These are phyloP conservation scores for Poecile atricapillus DNA, from an alignment of 2,113 vertebrate species.

Conservation along the genomic window DNA sequence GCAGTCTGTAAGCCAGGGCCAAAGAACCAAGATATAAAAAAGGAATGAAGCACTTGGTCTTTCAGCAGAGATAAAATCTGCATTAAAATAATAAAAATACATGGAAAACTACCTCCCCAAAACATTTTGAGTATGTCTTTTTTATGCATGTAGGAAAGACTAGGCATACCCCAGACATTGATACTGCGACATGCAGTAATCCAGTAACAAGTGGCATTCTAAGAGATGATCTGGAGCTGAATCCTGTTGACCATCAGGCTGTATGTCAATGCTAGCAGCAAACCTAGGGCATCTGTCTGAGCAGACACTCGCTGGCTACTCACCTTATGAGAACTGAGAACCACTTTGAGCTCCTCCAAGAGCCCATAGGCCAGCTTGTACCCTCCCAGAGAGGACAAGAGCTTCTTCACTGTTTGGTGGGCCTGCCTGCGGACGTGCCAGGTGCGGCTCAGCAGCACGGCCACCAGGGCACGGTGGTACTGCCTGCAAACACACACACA, in stretches of 20 bases:
- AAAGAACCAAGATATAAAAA: neutral
- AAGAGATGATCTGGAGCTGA: neutral
- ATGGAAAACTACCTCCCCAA: neutral
- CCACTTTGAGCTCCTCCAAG: constrained; percentile 82
- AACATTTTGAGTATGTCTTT: neutral
- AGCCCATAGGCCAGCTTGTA: constrained; percentile 85
- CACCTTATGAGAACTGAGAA: constrained; percentile 91
- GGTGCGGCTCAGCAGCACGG: constrained; percentile 81
- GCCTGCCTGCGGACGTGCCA: constrained; percentile 89
- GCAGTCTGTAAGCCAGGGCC: neutral
- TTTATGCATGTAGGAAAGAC: neutral
- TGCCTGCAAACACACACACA: constrained; percentile 74
- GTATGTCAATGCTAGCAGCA: neutral
- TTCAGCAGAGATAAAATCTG: neutral
- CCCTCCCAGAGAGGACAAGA: constrained; percentile 86
- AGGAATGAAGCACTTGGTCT: neutral
- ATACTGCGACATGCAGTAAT: neutral
- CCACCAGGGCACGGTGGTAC: constrained; percentile 83
- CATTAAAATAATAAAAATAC: neutral
- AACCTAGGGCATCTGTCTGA: neutral
- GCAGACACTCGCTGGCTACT: neutral
- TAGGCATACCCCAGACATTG: neutral
- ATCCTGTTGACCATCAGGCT: neutral
- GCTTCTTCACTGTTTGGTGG: constrained; percentile 85
- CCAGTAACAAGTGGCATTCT: neutral